phyloP scores from a whole-genome alignment of 53 echinoderm and acorn worm species.

The Paracentrotus lividus region DNA sequence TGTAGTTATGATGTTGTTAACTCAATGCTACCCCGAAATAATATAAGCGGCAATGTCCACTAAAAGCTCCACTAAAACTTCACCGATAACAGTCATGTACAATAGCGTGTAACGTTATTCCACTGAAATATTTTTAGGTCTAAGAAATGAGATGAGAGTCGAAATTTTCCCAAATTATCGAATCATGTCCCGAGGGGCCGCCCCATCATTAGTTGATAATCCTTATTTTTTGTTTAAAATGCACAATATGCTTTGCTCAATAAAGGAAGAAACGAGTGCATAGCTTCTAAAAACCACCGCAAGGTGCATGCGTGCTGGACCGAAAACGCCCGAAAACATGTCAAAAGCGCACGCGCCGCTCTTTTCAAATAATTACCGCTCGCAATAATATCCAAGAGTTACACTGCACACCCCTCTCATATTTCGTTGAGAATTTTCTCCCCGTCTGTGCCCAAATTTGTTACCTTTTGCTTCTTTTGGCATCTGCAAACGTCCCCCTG shows the following conservation, averaged over 20 bases:
- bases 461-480: background rate
- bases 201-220: background rate
- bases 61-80: too few species aligned
- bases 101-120: too few species aligned
- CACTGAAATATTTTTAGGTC: too few species aligned
- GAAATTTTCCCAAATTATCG: background rate
- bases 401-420: slow-evolving; percentile 9
- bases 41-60: too few species aligned
- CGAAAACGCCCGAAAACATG: slow-evolving; percentile 34
- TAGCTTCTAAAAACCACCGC: background rate
- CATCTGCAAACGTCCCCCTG: background rate
- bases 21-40: too few species aligned
- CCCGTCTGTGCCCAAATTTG: slow-evolving; percentile 32
- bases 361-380: slow-evolving; percentile 36
- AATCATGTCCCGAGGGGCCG: background rate
- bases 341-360: background rate
- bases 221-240: background rate
- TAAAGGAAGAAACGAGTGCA: background rate
- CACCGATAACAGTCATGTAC: too few species aligned
- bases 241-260: background rate
- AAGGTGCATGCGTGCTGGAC: background rate
- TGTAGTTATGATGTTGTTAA: too few species aligned
- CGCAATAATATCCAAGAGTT: background rate
- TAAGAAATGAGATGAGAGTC: background rate
- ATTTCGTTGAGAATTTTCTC: slow-evolving; percentile 7